Evolutionary conservation across 2,888 invertebrate genomes (phyloP).

Genomic region (Zaprionus lineosus): DNA sequence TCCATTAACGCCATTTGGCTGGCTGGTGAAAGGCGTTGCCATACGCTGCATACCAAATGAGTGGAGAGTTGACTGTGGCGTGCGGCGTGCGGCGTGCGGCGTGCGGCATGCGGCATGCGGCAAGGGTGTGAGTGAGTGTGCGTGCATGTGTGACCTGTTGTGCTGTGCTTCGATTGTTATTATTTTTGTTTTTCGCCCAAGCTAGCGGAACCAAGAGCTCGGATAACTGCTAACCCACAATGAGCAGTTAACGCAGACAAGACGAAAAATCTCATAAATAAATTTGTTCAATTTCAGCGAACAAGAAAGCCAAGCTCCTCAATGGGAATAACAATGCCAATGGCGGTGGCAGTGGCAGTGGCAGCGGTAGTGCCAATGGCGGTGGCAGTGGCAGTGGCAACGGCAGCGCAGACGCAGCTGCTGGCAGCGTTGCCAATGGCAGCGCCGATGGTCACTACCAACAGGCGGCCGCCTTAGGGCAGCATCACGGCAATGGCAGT

Average conservation of each 20-base stretch:
- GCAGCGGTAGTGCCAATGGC: slow-evolving; percentile 4
- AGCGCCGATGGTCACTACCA: slow-evolving; percentile 40
- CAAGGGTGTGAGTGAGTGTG: neutral
- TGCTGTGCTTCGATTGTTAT: slow-evolving; percentile 5
- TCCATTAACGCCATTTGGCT: slow-evolving; percentile 36
- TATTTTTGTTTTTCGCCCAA: slow-evolving; percentile 30
- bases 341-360: slow-evolving; percentile 8
- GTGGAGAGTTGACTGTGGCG: neutral
- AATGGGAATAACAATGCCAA: slow-evolving; percentile 67
- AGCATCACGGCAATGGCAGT: slow-evolving; percentile 11
- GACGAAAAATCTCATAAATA: slow-evolving; percentile 74
- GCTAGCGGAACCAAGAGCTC: slow-evolving; percentile 64
- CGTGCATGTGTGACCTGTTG: neutral
- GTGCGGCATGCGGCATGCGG: no score
- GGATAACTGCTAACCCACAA: slow-evolving; percentile 69
- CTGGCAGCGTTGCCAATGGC: slow-evolving; percentile 17
- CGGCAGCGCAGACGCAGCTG: slow-evolving; percentile 15
- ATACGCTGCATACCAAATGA: slow-evolving; percentile 64
- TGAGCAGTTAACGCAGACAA: slow-evolving; percentile 43
- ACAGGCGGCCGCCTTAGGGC: slow-evolving; percentile 3
- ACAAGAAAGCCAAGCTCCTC: slow-evolving; percentile 83
- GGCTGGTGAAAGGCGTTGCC: slow-evolving; percentile 64
- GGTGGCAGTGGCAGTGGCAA: slow-evolving; percentile 17
- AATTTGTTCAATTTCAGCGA: slow-evolving; percentile 83
- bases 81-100: no score